Percentiles rank a stretch among this genome's conserved stretches.
These are phyloP conservation scores for Cheilosia urbana DNA, from an alignment of 2,888 invertebrate genomes.

Conservation along the genomic window DNA sequence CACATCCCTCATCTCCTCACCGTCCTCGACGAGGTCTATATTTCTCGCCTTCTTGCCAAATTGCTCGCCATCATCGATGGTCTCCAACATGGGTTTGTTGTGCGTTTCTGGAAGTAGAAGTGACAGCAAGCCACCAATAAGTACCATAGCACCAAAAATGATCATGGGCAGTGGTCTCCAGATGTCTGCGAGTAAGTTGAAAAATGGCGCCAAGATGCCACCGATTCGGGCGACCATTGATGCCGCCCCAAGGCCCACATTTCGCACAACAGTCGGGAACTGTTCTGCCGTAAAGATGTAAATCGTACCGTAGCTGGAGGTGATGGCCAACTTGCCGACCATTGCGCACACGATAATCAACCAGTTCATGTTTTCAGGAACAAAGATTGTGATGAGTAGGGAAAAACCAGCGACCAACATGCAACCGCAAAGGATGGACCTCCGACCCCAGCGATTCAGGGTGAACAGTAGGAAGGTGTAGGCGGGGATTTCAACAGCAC, in stretches of 20 bases:
- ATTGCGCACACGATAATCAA: conserved; percentile 87
- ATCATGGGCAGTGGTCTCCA: conserved; percentile 89
- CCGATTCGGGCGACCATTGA: conserved; percentile 95
- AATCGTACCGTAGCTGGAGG: conserved; percentile 89
- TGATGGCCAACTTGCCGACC: conserved; percentile 89
- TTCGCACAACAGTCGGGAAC: conserved; percentile 91
- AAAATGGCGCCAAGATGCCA: conserved; percentile 88
- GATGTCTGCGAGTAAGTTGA: conserved; percentile 87
- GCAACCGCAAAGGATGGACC: conserved; percentile 88
- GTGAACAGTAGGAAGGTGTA: conserved; percentile 88
- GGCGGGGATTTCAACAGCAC: conserved; percentile 91
- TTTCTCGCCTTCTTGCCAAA: conserved; percentile 84
- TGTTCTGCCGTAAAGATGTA: conserved; percentile 90
- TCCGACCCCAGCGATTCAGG: conserved; percentile 89
- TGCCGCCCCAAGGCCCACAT: conserved; percentile 93
- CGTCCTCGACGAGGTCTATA: conserved; percentile 76
- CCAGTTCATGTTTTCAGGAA: conserved; percentile 86
- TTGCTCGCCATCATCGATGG: conserved; percentile 91
- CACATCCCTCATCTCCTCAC: conserved; percentile 60
- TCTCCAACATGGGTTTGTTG: conserved; percentile 90
- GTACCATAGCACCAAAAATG: conserved; percentile 89
- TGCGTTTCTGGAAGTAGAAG: conserved; percentile 91
- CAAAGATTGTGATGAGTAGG: conserved; percentile 85
- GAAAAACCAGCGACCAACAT: conserved; percentile 87
- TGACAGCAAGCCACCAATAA: conserved; percentile 89